These are phyloP conservation scores for Lampropteryx suffumata DNA, from an alignment of 2,888 invertebrate genomes.

Conservation along the genomic window DNA sequence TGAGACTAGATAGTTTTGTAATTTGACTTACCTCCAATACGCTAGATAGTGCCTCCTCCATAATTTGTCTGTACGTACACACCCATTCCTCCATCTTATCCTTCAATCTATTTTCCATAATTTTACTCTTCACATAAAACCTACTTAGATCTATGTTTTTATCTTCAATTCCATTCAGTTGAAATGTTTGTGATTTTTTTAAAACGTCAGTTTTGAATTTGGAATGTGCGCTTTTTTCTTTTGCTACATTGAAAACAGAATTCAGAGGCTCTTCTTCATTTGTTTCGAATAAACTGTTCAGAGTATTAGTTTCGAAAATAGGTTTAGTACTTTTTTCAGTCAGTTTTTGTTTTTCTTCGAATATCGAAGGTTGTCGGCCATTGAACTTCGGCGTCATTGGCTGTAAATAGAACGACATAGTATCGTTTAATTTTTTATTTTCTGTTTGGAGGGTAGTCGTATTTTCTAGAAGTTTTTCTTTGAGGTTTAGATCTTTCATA, in stretches of 20 bases:
- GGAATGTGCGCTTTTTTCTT: not conserved
- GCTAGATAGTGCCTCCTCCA: conserved; percentile 51
- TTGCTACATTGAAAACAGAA: conserved; percentile 15
- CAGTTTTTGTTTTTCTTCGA: conserved; percentile 3
- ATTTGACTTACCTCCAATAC: conserved; percentile 48
- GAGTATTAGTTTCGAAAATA: too few relatives aligned
- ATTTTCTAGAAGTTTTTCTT: not conserved
- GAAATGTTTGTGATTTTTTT: conserved; percentile 1
- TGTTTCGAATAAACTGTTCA: too few relatives aligned
- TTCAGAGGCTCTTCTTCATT: conserved; percentile 10
- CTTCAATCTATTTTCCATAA: conserved; percentile 39
- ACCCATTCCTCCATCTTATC: conserved; percentile 51
- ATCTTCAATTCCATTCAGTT: not conserved
- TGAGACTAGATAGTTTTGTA: too few relatives aligned
- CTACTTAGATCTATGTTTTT: conserved; percentile 32
- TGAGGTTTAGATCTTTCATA: not conserved
- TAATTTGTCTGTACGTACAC: conserved; percentile 54
- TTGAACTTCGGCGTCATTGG: not conserved
- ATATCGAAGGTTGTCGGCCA: not conserved
- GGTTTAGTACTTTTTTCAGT: not conserved
- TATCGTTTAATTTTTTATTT: conserved; percentile 5
- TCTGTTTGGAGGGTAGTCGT: not conserved
- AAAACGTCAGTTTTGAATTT: conserved; percentile 4
- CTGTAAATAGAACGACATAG: not conserved
- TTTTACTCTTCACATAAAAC: conserved; percentile 40